Conservation (phyloP, 2,113 vertebrate genomes). For the Mirza zaza region DNA sequence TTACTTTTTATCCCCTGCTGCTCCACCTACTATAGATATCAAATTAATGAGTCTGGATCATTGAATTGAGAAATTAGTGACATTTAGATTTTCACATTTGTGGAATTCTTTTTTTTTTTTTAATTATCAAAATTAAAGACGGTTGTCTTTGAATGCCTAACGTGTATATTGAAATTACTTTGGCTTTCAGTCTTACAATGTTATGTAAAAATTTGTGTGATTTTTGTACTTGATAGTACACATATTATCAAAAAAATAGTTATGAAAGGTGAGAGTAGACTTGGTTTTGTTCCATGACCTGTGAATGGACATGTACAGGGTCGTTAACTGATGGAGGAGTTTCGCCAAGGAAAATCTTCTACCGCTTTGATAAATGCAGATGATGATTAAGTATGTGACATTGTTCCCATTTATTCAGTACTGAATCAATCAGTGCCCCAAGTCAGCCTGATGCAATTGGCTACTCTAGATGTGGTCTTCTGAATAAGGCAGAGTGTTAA, state of each 20-base stretch:
- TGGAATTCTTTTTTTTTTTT: not conserved
- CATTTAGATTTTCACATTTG: not conserved
- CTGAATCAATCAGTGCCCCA: slow-evolving; percentile 69
- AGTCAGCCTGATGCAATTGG: slow-evolving; percentile 70
- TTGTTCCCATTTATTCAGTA: slow-evolving; percentile 64
- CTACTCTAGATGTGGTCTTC: slow-evolving; percentile 68
- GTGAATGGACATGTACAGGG: slow-evolving; percentile 30
- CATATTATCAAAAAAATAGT: not conserved
- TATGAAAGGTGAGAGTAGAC: not conserved
- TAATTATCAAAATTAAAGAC: not conserved
- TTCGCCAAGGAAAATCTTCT: slow-evolving; percentile 16
- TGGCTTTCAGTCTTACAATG: not conserved
- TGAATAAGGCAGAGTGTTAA: slow-evolving; percentile 73
- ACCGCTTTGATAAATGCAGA: slow-evolving; percentile 64
- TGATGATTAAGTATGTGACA: slow-evolving; percentile 71
- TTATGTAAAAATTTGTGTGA: not conserved
- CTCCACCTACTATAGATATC: not conserved
- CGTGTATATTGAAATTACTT: not conserved
- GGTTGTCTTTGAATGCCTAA: not conserved
- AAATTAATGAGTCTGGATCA: not conserved
- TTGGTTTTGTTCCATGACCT: slow-evolving; percentile 17
- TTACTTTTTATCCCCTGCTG: not conserved
- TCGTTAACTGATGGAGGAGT: slow-evolving; percentile 28
- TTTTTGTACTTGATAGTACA: not conserved
- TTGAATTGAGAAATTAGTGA: not conserved